Conservation (phyloP, 2,113 vertebrate species). For the Maccullochella peelii region DNA sequence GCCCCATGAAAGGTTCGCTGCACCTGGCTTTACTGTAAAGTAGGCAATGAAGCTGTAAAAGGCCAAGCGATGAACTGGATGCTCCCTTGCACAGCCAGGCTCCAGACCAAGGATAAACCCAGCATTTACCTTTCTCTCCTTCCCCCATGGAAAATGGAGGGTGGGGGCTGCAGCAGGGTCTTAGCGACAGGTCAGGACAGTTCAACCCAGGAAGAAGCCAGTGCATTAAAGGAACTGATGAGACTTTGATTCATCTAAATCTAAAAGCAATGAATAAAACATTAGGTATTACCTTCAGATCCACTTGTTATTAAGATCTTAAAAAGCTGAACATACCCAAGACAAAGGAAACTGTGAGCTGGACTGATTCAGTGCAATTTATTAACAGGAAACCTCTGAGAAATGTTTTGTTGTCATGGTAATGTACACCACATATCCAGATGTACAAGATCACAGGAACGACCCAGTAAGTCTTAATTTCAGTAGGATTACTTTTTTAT, state of each 20-base stretch:
- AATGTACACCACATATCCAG: neutral
- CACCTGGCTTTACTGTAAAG: slow-evolving; percentile 75
- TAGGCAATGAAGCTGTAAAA: slow-evolving; percentile 77
- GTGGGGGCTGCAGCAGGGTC: slow-evolving; percentile 38
- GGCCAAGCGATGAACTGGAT: slow-evolving; percentile 74
- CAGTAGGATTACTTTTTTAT: slow-evolving; percentile 1
- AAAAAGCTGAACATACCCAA: neutral
- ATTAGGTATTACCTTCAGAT: slow-evolving; percentile 54
- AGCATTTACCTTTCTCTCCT: slow-evolving; percentile 66
- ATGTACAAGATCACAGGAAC: neutral
- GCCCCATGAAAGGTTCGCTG: slow-evolving; percentile 67
- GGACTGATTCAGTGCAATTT: neutral
- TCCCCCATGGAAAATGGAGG: slow-evolving; percentile 18
- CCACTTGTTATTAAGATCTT: slow-evolving; percentile 44
- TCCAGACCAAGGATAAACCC: slow-evolving; percentile 69
- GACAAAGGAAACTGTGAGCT: neutral
- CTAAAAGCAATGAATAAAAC: slow-evolving; percentile 75
- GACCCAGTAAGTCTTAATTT: neutral
- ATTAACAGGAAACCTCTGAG: neutral
- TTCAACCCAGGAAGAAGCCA: slow-evolving; percentile 62
- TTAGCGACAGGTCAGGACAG: slow-evolving; percentile 63
- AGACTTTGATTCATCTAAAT: slow-evolving; percentile 64
- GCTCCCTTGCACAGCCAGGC: slow-evolving; percentile 58
- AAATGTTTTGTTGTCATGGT: neutral
- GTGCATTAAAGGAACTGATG: slow-evolving; percentile 67